Base-by-base conservation (phyloP, 2,888 invertebrate species). In the Pristionchus arcanus region DNA sequence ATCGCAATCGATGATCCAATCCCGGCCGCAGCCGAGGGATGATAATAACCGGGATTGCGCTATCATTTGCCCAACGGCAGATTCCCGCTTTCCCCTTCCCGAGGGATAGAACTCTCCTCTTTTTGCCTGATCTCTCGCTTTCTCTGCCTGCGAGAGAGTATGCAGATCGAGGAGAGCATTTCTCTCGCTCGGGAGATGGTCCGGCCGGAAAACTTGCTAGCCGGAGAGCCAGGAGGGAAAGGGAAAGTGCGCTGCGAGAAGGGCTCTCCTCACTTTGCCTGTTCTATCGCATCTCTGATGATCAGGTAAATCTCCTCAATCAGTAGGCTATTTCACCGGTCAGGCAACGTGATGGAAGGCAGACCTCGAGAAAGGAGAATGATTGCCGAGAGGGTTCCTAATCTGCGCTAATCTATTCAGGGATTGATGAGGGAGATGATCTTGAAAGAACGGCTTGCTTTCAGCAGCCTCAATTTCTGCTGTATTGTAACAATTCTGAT, bases 41-140 rank as follows among this genome's bases (percentile, higher is more conserved):
- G 81, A 81, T 49, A 81, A 81, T 49, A 49, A 28, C 81, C 81
- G 49, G 81, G 81, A 81, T 81, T 81, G 81, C 81, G 81, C 81
- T 81, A 53, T 81, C 81, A 25, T 15, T n/a, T n/a, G 1, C 25
- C 81, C 81, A 49, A 81, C 49, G 81, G 81, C 81, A 81, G 49
- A 77, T 13, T 2, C 9, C 11, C n/a, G 28, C 28, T 28, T 74
- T 74, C 37, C 37, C 37, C 74, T 21, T 71, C n/a, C n/a, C 19
- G 37, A 4, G 4, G 81, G 81, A 81, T 81, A 25, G 21, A 4
- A n/a, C 49, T 81, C n/a, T 81, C 81, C 28, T 81, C 49, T 2
- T 81, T 81, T 81, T 3, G 0, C 49, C 25, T 25, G 21, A 0
- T 81, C 49, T 81, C 49, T 49, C 49, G 13, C 28, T 25, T 21